Conservation (phyloP, 2,888 invertebrate genomes). For the Oithona nana region DNA sequence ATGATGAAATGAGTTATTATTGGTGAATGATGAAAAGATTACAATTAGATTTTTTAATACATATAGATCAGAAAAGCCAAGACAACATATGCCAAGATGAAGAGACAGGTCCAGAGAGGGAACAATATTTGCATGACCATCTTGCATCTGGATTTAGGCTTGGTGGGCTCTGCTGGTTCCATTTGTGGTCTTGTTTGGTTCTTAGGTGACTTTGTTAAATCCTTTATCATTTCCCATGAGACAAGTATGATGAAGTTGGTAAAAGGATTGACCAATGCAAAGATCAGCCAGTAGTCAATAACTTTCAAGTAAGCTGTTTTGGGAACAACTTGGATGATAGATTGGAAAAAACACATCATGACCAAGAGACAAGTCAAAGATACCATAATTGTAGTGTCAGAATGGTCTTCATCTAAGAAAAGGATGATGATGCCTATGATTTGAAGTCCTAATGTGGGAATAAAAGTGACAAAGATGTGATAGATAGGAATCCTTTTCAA, state of each 20-base stretch:
- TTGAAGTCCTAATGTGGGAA: neutral
- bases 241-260: neutral
- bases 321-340: neutral
- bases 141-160: too few relatives aligned
- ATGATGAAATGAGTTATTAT: too few relatives aligned
- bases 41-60: too few relatives aligned
- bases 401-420: conserved; percentile 1
- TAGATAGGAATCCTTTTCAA: neutral
- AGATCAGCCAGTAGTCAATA: conserved; percentile 13
- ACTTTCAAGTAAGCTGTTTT: conserved; percentile 2
- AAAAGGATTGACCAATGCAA: neutral
- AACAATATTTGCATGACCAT: too few relatives aligned
- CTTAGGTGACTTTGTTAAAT: neutral
- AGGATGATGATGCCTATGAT: neutral
- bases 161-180: too few relatives aligned
- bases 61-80: too few relatives aligned
- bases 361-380: neutral
- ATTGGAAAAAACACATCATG: conserved; percentile 3
- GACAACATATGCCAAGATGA: too few relatives aligned
- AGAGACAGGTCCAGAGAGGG: too few relatives aligned
- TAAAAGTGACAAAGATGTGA: neutral
- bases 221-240: neutral
- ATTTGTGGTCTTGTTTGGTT: too few relatives aligned
- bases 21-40: too few relatives aligned
- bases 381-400: conserved; percentile 3